Percentiles rank a stretch among this genome's conserved stretches.
Conservation (phyloP, 2,797 vertebrate species). For the Novumbra hubbsi region DNA sequence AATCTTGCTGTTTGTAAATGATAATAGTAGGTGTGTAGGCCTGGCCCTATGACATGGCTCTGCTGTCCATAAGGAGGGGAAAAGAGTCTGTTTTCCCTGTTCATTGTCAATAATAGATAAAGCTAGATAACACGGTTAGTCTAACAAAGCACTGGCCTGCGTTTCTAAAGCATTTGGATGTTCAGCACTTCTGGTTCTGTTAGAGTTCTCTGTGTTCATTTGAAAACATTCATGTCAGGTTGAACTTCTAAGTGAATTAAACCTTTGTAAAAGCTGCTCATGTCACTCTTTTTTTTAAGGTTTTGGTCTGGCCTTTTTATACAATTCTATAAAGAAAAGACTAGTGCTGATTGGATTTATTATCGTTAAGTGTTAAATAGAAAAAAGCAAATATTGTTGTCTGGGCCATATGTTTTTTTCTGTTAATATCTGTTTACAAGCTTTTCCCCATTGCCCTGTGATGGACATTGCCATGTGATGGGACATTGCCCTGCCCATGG, state of each 20-base stretch:
- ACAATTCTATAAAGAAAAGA: not conserved
- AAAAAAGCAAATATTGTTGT: too few species aligned
- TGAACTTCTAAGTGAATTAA: constrained; percentile 8
- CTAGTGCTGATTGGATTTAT: not conserved
- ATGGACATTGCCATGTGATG: too few species aligned
- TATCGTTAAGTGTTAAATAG: too few species aligned
- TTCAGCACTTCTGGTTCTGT: constrained; percentile 29
- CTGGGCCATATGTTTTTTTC: too few species aligned
- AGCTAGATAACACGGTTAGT: constrained; percentile 20
- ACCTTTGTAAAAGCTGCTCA: constrained; percentile 9
- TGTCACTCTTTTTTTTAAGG: not conserved
- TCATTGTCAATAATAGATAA: constrained; percentile 18
- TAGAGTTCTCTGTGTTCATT: constrained; percentile 30
- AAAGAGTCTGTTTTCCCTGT: constrained; percentile 18
- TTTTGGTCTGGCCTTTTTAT: not conserved
- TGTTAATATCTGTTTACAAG: too few species aligned
- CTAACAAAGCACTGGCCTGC: constrained; percentile 24
- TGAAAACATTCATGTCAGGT: constrained; percentile 4
- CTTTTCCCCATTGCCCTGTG: too few species aligned
- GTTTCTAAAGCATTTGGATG: constrained; percentile 35
- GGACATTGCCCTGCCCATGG: too few species aligned
- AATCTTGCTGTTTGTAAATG: constrained; percentile 16
- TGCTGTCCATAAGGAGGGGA: constrained; percentile 19
- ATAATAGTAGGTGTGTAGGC: not conserved
- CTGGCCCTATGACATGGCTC: constrained; percentile 7